Evolutionary conservation across 2,113 vertebrate genomes (phyloP), one percentile per base, ranked within the genome.

Genomic region (Barbus barbus): DNA sequence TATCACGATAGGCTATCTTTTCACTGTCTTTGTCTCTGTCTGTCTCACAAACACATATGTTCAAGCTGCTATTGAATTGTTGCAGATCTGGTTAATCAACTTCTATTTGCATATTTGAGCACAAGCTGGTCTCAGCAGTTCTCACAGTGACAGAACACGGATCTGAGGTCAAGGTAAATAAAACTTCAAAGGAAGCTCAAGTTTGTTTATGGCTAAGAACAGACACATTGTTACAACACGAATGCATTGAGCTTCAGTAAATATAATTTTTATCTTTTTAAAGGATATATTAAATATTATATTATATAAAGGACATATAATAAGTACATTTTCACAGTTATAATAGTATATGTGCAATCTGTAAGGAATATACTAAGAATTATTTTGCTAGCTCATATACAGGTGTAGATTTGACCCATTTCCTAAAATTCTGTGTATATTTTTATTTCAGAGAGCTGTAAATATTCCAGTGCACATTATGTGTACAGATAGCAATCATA

Each of bases 71-170:
- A 89, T 88, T 84, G 86, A 91, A 87, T 36, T 82, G 91, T 83
- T 41, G 87, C 67, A 89, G 90, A 91, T 86, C 92, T 89, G 89
- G 90, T 90, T 92, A 91, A 90, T 92, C 91, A 84, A 90, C 90
- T 90, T 80, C 61, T 78, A 90, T 93, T 92, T 91, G 87, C 91
- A 92, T 88, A 87, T 33, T 88, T 72, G 83, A 26, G 83, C 36
- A 91, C 79, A 82, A 81, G 74, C 82, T 89, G 85, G 80, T 78
- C 84, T 89, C 44, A 72, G 86, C 87, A 78, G 33, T 33, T 24
- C 12, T 78, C 53, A 78, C 28, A 41, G 56, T 78, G 31, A 60
- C 1, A n/a, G 6, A 78, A 60, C 53, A 38, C 22, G 22, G 31
- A 24, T n/a, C 28, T 38, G 31, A 77, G 48, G 18, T 58, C 51